Base-by-base conservation (phyloP, 2,113 vertebrate species). In the Mustelus asterias region DNA sequence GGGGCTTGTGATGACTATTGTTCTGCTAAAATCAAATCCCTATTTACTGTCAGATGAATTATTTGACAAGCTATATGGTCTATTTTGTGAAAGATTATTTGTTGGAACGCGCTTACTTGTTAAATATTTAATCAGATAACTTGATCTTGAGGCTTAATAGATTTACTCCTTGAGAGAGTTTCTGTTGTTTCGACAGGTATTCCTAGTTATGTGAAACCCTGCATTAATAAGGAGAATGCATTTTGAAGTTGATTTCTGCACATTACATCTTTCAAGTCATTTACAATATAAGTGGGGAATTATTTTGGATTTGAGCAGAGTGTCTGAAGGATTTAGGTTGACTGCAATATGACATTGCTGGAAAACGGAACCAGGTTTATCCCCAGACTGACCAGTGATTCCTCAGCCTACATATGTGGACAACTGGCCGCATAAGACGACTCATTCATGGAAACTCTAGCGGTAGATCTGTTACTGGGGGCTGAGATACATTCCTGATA, bases 1-100 rank as follows among this genome's bases (percentile, higher is more conserved):
- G 26, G 24, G 24, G 41, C 70, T 72, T 95, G 94, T 95, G 69
- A 72, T 94, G 65, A 94, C 70, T 95, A 54, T 76, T 95, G 69
- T 95, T 54, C 67, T 95, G 94, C 67, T 76, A 54, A 72, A 95
- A 95, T 33, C 44, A 72, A 72, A 72, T 95, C 44, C 41, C 69
- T 48, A 54, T 76, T 95, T 72, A 1, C 2, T 95, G 94, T 72
- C 44, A 48, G 93, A 94, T 70, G 26, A 95, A 72, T 95, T 72
- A 95, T 54, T 41, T 72, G 93, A 95, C 22, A 72, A 48, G 29
- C 16, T 95, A 10, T 44, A 72, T 72, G 94, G 24, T 72, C 94
- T 95, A 95, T 18, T 72, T 93, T 54, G 37, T 76, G 37, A 83
- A 83, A 83, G 20, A 20, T 41, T 4, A 90, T 60, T 89, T 63